Base-by-base conservation (phyloP, 2,113 vertebrate species). In the Nicator chloris region DNA sequence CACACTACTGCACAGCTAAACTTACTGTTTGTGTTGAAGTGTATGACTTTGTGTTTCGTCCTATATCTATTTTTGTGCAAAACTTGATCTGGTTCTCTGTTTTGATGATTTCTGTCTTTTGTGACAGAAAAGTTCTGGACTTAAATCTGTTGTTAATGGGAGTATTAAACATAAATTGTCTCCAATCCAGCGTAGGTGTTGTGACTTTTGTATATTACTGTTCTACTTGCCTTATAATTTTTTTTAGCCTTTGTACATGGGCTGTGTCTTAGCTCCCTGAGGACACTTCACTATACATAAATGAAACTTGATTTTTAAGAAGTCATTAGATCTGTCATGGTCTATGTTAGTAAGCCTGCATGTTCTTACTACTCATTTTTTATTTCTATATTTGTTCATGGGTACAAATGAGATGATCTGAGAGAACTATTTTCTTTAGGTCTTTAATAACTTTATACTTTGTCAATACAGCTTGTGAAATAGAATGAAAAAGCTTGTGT, bases 1-100 rank as follows among this genome's bases (percentile, higher is more conserved):
- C 0, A 4, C 2, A 2, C 28, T 56, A 6, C 31, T 61, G 86
- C 2, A 3, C 14, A 57, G 9, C 71, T 63, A 47, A 73, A n/a
- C 15, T 42, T 39, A 20, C 8, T 59, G 39, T 54, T 91, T 91
- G 18, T 31, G 1, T 15, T 83, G n/a, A 77, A 45, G 26, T 51
- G 4, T 47, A 15, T 0, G 0, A 28, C 68, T 70, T 92, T 13
- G 31, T 2, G 2, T 45, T 1, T 1, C 3, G 0, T 72, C 24
- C 23, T 56, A 6, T 5, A 13, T 51, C 15, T 89, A 0, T 30
- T 81, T 86, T 82, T 49, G 7, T 50, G 16, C 13, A 17, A 59
- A 45, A 51, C 14, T 80, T 40, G 33, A 21, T 65, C 45, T 82
- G 31, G 9, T 50, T 71, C n/a, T 57, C 53, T 65, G 20, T 70